These are phyloP conservation scores for Lates calcarifer DNA, from an alignment of 2,113 vertebrate species.

Conservation along the genomic window DNA sequence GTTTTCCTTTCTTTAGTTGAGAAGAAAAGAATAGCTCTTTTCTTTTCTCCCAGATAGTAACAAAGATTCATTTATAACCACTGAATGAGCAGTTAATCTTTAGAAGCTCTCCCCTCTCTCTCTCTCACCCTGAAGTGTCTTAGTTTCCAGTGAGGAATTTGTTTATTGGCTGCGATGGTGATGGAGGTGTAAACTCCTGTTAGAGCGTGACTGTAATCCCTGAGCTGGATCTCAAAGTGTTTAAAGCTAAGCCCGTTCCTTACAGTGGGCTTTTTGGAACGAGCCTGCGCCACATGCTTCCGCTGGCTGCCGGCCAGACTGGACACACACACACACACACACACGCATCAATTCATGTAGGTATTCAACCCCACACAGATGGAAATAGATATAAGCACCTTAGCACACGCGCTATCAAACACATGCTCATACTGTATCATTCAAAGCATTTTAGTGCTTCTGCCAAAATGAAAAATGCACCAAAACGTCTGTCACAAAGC, in stretches of 20 bases:
- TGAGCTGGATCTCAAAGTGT: slow-evolving; percentile 39
- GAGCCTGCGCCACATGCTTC: slow-evolving; percentile 20
- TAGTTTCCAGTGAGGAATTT: slow-evolving; percentile 19
- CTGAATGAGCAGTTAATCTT: not conserved
- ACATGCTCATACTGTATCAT: not conserved
- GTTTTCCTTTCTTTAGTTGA: not conserved
- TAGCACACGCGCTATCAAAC: not conserved
- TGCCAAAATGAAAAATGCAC: not conserved
- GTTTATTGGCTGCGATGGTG: slow-evolving; percentile 46
- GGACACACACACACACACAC: slow-evolving; percentile 26
- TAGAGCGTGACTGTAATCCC: slow-evolving; percentile 35
- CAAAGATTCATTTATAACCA: not conserved
- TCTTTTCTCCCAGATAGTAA: not conserved
- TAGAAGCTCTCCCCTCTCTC: not conserved
- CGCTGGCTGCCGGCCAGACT: slow-evolving; percentile 25
- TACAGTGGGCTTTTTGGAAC: slow-evolving; percentile 30
- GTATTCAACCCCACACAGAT: slow-evolving; percentile 7
- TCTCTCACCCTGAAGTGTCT: not conserved
- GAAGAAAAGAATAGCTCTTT: not conserved
- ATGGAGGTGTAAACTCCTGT: slow-evolving; percentile 47
- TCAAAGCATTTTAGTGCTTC: not conserved
- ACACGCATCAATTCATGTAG: not conserved
- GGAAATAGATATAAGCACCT: slow-evolving; percentile 13
- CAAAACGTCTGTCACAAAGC: not conserved
- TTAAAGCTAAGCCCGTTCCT: slow-evolving; percentile 41